These are phyloP conservation scores for Cordilura impudica DNA, from an alignment of 2,888 invertebrate species.

Conservation along the genomic window DNA sequence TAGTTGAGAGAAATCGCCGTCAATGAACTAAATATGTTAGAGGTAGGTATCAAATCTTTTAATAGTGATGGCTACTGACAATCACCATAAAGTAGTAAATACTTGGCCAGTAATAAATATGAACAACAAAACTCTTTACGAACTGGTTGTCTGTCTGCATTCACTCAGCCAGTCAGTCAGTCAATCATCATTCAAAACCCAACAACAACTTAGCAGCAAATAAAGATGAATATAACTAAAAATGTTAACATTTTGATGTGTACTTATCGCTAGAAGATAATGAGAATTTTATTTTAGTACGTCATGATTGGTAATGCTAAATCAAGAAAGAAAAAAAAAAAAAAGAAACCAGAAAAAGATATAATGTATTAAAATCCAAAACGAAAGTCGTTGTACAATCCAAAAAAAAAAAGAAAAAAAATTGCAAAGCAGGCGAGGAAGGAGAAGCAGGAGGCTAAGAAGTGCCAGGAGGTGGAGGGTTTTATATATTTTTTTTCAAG, in stretches of 20 bases:
- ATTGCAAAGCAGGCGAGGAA: neutral
- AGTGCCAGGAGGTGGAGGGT: neutral
- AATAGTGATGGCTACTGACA: neutral
- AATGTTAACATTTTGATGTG: conserved; percentile 20
- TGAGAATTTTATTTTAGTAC: conserved; percentile 32
- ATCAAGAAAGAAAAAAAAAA: neutral
- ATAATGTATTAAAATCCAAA: neutral
- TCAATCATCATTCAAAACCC: neutral
- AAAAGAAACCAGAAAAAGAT: neutral
- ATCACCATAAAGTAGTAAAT: neutral
- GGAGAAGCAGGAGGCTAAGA: neutral
- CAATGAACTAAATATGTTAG: no score
- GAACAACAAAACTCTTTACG: neutral
- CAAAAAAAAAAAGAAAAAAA: neutral
- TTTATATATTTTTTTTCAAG: neutral
- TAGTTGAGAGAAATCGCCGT: neutral
- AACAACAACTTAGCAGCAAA: conserved; percentile 1
- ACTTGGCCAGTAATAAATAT: neutral
- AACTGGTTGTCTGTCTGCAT: neutral
- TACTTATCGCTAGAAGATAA: conserved; percentile 48
- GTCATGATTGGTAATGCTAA: conserved; percentile 21
- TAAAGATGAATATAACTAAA: conserved; percentile 18
- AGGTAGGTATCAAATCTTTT: neutral
- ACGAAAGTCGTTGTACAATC: neutral
- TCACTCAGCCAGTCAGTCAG: neutral